phyloP scores from a whole-genome alignment of 2,113 vertebrate genomes.

The Nycticebus coucang region DNA sequence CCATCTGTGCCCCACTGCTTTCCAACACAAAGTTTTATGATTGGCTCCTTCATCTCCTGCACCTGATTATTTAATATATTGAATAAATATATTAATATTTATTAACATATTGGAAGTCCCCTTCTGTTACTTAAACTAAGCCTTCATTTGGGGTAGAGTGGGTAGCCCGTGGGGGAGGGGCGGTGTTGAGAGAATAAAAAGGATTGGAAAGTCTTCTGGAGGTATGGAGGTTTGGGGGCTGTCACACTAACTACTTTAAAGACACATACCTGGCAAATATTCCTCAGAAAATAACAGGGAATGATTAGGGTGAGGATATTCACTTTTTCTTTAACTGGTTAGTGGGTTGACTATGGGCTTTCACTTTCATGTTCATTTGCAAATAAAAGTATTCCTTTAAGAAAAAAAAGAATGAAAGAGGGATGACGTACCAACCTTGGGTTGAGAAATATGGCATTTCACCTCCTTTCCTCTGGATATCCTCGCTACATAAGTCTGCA shows the following conservation, averaged over 20 bases:
- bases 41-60: not conserved
- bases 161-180: not conserved
- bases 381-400: not conserved
- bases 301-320: not conserved
- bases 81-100: no score
- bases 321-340: not conserved
- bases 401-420: not conserved
- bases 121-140: not conserved
- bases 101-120: no score
- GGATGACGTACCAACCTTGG: not conserved
- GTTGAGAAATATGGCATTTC: not conserved
- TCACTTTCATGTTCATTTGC: not conserved
- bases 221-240: rapidly evolving
- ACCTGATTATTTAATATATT: not conserved
- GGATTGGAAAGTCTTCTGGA: not conserved
- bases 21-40: not conserved
- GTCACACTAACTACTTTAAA: not conserved
- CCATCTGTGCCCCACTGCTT: not conserved
- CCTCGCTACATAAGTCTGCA: not conserved
- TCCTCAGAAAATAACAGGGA: not conserved
- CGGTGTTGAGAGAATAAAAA: not conserved
- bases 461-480: not conserved
- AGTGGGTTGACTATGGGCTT: not conserved
- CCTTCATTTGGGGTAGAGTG: rapidly evolving
- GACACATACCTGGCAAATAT: not conserved